These are phyloP conservation scores for Eufriesea mexicana DNA, from an alignment of 1,140 invertebrate genomes.

Conservation along the genomic window DNA sequence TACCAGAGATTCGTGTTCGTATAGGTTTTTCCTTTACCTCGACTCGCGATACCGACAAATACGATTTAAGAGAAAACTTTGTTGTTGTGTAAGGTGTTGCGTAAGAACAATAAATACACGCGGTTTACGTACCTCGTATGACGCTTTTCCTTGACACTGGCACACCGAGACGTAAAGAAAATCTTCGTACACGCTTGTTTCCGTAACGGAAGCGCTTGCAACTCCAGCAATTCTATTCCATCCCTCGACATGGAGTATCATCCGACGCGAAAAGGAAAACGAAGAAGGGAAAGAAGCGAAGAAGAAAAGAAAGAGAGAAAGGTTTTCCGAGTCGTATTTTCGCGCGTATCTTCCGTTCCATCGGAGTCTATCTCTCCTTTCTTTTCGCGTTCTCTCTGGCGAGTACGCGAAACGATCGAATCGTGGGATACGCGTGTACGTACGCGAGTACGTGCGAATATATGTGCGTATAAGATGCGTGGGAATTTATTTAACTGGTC, in stretches of 20 bases:
- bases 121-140: constrained; percentile 36
- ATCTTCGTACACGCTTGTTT: background rate
- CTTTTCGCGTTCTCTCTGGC: too few relatives aligned
- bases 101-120: constrained; percentile 57
- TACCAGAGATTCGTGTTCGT: background rate
- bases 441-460: too few relatives aligned
- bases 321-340: too few relatives aligned
- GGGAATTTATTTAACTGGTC: too few relatives aligned
- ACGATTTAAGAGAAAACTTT: constrained; percentile 36
- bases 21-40: constrained; percentile 19
- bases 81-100: constrained; percentile 63
- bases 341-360: too few relatives aligned
- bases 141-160: constrained; percentile 25
- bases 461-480: too few relatives aligned
- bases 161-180: background rate
- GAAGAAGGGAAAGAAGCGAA: too few relatives aligned
- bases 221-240: background rate
- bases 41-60: constrained; percentile 22
- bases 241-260: too few relatives aligned
- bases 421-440: too few relatives aligned
- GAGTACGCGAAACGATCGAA: background rate
- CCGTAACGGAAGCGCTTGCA: too few relatives aligned
- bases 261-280: background rate
- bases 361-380: background rate
- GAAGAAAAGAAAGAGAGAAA: background rate